Conservation (phyloP, 2,888 invertebrate genomes). For the Andricus quercusramuli region DNA sequence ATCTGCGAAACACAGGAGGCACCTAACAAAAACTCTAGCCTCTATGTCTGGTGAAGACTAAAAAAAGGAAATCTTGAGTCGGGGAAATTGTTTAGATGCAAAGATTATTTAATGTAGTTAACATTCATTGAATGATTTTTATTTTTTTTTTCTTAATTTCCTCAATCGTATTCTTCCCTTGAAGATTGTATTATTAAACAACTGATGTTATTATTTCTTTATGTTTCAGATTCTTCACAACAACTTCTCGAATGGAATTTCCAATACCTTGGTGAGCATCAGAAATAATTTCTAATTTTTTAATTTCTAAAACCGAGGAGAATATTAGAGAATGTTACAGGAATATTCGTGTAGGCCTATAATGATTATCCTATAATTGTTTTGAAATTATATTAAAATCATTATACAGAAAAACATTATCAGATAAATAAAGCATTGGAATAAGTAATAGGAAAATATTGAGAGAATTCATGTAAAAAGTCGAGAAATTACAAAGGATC, state of each 20-base stretch:
- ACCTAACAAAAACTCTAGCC: not conserved
- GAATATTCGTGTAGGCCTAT: too few relatives aligned
- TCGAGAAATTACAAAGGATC: too few relatives aligned
- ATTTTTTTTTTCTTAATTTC: too few relatives aligned
- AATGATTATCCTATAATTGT: too few relatives aligned
- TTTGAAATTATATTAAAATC: too few relatives aligned
- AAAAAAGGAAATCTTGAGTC: not conserved
- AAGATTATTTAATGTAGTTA: not conserved
- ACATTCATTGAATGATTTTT: not conserved
- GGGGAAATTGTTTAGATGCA: not conserved
- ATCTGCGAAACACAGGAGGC: conserved; percentile 50
- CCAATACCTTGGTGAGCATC: not conserved
- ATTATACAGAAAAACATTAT: too few relatives aligned
- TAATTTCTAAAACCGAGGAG: too few relatives aligned
- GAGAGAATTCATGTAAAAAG: too few relatives aligned
- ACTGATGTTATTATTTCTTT: not conserved
- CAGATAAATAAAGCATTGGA: too few relatives aligned
- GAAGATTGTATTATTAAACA: not conserved
- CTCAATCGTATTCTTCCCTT: too few relatives aligned
- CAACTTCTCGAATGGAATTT: conserved; percentile 7
- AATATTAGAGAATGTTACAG: too few relatives aligned
- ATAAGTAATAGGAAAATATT: too few relatives aligned
- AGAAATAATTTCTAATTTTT: not conserved
- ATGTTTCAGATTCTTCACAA: not conserved
- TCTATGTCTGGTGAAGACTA: not conserved